Percentiles rank a stretch among this genome's conserved stretches.
Evolutionary conservation across 2,797 vertebrate genomes (phyloP).

Genomic region (Florisuga fusca): DNA sequence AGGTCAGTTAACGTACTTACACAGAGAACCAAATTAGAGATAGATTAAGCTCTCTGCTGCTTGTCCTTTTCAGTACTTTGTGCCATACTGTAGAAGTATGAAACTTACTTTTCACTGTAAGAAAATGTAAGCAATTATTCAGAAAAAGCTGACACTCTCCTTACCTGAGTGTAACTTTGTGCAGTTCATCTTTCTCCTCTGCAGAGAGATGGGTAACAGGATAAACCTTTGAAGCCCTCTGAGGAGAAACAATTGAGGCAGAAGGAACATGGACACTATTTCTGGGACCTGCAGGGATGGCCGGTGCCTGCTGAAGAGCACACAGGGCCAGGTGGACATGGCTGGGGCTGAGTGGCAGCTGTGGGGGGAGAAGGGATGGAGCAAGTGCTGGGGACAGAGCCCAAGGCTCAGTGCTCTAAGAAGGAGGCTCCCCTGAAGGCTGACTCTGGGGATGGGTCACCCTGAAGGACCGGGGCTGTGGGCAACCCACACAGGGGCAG

Average conservation of each 20-base stretch:
- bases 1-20: not conserved
- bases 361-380: not conserved
- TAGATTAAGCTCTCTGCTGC: not conserved
- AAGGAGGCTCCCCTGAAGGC: not conserved
- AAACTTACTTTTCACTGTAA: not conserved
- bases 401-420: accelerated
- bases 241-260: not conserved
- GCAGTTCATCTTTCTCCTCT: not conserved
- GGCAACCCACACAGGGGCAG: accelerated
- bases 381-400: not conserved
- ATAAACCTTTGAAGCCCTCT: not conserved
- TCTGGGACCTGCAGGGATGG: accelerated
- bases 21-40: not conserved
- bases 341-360: not conserved
- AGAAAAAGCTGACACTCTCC: not conserved
- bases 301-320: accelerated
- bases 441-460: accelerated
- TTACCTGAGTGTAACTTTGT: not conserved
- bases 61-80: not conserved
- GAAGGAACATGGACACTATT: not conserved
- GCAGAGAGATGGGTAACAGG: not conserved
- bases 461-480: not conserved
- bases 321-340: accelerated
- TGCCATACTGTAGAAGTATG: not conserved
- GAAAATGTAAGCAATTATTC: not conserved